Percentiles rank a stretch among this genome's conserved stretches.
Conservation (phyloP, 2,797 vertebrate genomes). For the Falco naumanni region DNA sequence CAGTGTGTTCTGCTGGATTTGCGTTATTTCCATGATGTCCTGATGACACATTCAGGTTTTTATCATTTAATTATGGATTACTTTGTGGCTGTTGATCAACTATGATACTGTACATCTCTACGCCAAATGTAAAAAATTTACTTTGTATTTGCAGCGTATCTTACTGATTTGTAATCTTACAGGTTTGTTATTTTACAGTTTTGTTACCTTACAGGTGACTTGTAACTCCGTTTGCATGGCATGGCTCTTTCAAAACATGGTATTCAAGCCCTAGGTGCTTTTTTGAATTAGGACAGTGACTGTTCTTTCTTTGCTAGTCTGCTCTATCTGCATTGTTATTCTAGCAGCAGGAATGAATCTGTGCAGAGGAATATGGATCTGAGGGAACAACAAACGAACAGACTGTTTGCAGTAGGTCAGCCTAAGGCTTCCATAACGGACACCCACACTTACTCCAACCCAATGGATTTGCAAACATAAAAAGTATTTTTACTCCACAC, state of each 20-base stretch:
- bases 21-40: not conserved
- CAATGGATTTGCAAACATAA: not conserved
- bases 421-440: not conserved
- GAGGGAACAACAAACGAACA: slow-evolving; percentile 11
- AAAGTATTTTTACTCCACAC: not conserved
- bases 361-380: not conserved
- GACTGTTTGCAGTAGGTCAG: not conserved
- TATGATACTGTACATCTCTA: not conserved
- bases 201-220: not conserved
- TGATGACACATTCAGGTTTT: not conserved
- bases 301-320: not conserved
- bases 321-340: not conserved
- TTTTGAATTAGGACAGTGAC: not conserved
- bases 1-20: not conserved
- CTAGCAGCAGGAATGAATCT: slow-evolving; percentile 5
- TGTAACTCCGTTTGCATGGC: not conserved
- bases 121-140: not conserved
- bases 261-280: not conserved
- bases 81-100: not conserved
- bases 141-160: not conserved
- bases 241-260: not conserved
- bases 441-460: not conserved
- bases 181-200: too few relatives aligned
- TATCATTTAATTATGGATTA: not conserved
- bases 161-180: not conserved